A percentile compares a stretch with the other conserved stretches of the same genome.
Conservation (phyloP, 2,113 vertebrate species). For the Malurus cyaneus region DNA sequence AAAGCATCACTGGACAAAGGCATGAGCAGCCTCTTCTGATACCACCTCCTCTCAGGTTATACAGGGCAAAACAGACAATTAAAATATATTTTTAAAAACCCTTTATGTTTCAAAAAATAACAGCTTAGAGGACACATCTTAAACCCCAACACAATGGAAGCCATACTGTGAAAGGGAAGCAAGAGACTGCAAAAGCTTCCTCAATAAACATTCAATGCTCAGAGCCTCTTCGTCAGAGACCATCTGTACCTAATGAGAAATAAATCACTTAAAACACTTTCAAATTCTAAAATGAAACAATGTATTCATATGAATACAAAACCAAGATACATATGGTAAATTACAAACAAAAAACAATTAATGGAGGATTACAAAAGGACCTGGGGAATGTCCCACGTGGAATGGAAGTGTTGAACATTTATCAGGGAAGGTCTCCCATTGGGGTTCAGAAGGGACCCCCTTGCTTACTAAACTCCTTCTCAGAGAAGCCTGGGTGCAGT, state of each 20-base stretch:
- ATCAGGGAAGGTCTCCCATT: fast-evolving
- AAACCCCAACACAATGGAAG: fast-evolving
- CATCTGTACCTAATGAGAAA: fast-evolving
- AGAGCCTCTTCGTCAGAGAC: fast-evolving
- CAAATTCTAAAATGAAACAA: fast-evolving
- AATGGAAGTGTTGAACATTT: neutral
- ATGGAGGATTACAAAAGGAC: fast-evolving
- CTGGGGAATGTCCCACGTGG: fast-evolving
- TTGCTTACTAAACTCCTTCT: neutral
- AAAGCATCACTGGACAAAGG: neutral
- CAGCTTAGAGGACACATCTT: neutral
- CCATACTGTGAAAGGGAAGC: fast-evolving
- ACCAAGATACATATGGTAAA: fast-evolving
- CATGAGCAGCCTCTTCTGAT: neutral
- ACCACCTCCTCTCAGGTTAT: neutral
- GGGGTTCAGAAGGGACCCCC: neutral
- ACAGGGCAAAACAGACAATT: fast-evolving
- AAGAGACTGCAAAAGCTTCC: fast-evolving
- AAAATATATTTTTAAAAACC: neutral
- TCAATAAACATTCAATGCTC: fast-evolving
- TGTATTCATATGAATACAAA: fast-evolving
- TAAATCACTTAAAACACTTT: fast-evolving
- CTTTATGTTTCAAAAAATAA: neutral
- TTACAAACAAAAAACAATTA: fast-evolving
- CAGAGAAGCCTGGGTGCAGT: fast-evolving